phyloP scores from a whole-genome alignment of 1,140 invertebrate genomes.

The Chlorops oryzae region DNA sequence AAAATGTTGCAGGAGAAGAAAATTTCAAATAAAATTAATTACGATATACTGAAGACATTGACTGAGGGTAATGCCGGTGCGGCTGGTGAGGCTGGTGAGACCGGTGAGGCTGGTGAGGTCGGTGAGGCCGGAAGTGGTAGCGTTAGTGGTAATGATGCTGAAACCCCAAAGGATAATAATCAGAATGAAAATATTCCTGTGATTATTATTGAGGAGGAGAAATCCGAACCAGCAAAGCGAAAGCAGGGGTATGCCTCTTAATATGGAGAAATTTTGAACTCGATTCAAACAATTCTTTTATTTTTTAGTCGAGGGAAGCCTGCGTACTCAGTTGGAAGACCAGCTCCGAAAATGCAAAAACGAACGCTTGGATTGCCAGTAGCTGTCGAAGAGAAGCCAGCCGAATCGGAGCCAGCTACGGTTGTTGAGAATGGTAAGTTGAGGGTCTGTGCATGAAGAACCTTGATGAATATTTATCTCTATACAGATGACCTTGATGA shows the following conservation, averaged over 20 bases:
- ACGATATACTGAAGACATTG: constrained; percentile 83
- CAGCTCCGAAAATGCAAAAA: constrained; percentile 32
- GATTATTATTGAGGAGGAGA: constrained; percentile 30
- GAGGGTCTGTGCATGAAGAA: neutral
- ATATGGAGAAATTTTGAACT: neutral
- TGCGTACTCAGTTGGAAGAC: constrained; percentile 31
- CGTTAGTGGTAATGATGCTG: neutral
- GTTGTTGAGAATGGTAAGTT: constrained; percentile 21
- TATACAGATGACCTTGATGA: constrained; percentile 30
- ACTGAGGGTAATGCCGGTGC: constrained; percentile 32
- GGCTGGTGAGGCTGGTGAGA: constrained; percentile 13
- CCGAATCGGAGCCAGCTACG: constrained; percentile 17
- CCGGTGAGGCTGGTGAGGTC: neutral
- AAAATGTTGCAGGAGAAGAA: constrained; percentile 93
- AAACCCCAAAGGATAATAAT: neutral
- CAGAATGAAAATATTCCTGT: too few relatives aligned
- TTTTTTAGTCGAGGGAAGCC: constrained; percentile 22
- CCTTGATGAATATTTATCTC: neutral
- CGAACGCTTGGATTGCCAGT: constrained; percentile 33
- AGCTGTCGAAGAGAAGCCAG: constrained; percentile 12
- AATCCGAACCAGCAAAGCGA: constrained; percentile 27
- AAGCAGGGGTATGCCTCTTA: constrained; percentile 15
- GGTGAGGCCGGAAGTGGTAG: neutral
- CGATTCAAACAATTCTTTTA: neutral
- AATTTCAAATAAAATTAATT: constrained; percentile 95